These are phyloP conservation scores for Aspidoscelis tigris DNA, from an alignment of 2,113 vertebrate genomes.

Conservation along the genomic window DNA sequence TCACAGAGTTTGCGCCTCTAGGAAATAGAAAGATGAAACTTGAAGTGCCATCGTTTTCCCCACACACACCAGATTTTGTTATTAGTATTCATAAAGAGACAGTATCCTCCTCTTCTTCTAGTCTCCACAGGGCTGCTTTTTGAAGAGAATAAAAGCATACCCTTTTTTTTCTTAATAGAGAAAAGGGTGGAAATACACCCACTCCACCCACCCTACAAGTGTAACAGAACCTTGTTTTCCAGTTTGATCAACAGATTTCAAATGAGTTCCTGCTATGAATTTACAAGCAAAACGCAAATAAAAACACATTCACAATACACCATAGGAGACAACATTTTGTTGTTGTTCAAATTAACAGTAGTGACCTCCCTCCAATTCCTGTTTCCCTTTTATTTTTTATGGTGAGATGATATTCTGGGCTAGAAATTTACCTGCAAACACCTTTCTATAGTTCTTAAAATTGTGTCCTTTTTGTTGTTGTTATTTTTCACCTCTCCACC, in stretches of 20 bases:
- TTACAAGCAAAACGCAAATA: background rate
- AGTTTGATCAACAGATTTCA: constrained; percentile 66
- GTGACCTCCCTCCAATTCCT: background rate
- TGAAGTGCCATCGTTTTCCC: constrained; percentile 82
- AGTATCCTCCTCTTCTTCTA: constrained; percentile 69
- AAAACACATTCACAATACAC: accelerated
- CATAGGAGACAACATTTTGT: background rate
- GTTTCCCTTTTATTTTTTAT: background rate
- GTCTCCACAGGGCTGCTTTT: constrained; percentile 71
- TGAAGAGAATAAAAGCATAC: constrained; percentile 72
- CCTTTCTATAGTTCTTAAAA: constrained; percentile 10
- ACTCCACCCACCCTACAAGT: constrained; percentile 46
- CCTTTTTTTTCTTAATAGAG: background rate
- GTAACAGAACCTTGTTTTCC: constrained; percentile 65
- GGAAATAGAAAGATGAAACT: constrained; percentile 92
- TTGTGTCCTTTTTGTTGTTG: background rate
- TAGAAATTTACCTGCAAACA: constrained; percentile 8
- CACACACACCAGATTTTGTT: constrained; percentile 75
- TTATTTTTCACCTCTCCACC: background rate
- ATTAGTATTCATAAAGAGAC: constrained; percentile 84
- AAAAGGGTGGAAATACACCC: background rate
- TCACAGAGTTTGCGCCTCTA: constrained; percentile 93
- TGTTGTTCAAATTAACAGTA: background rate
- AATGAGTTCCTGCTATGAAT: constrained; percentile 26
- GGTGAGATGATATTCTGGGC: constrained; percentile 1